A percentile compares a stretch with the other conserved stretches of the same genome.
These are phyloP conservation scores for Marmota monax DNA, from an alignment of 2,113 vertebrate species.

Conservation along the genomic window DNA sequence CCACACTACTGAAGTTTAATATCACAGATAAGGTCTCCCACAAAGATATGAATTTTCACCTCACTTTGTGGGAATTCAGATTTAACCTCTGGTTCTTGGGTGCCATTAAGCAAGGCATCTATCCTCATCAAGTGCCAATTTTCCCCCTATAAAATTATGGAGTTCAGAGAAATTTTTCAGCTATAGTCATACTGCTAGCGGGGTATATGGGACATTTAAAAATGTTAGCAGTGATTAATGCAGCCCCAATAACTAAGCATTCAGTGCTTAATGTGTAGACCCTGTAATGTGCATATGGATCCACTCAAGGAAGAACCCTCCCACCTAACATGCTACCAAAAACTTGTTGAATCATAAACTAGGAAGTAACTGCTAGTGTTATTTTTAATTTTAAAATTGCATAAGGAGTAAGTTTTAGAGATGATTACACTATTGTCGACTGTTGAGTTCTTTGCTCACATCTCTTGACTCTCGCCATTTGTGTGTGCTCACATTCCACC, in stretches of 20 bases:
- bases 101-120: background rate
- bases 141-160: background rate
- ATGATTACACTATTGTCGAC: background rate
- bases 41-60: background rate
- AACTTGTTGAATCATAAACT: background rate
- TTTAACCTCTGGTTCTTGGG: background rate
- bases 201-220: background rate
- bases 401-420: background rate
- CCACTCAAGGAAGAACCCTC: background rate
- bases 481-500: background rate
- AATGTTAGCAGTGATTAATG: background rate
- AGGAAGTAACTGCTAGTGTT: background rate
- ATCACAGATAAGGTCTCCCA: background rate
- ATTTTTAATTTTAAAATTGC: background rate
- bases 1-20: background rate
- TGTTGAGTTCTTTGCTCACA: background rate
- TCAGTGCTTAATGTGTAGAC: background rate
- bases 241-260: background rate
- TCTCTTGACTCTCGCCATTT: background rate
- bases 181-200: no score
- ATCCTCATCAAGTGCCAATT: background rate
- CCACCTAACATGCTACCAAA: background rate
- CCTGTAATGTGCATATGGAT: rapidly evolving
- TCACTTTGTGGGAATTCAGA: background rate
- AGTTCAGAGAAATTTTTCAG: background rate